Conservation (phyloP, 2,888 invertebrate genomes). For the Lasius platythorax region DNA sequence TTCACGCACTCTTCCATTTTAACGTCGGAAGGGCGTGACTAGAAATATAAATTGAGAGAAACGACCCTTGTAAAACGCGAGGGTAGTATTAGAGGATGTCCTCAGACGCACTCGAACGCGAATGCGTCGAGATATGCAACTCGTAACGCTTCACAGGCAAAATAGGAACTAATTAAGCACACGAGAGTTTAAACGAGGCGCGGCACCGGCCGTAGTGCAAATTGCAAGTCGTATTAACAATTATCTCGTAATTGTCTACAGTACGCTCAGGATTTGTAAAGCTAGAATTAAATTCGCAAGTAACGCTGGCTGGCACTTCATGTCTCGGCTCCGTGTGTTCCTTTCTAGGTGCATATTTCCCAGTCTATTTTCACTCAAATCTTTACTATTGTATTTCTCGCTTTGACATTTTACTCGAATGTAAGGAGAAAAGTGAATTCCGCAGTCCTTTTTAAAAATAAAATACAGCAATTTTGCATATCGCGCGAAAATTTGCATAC, state of each 20-base stretch:
- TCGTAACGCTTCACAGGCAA: conserved; percentile 39
- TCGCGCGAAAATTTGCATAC: background rate
- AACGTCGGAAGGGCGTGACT: conserved; percentile 1
- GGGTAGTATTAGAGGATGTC: conserved; percentile 36
- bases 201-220: conserved; percentile 51
- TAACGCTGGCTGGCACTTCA: conserved; percentile 45
- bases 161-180: conserved; percentile 58
- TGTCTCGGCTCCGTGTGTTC: conserved; percentile 19
- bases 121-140: conserved; percentile 48
- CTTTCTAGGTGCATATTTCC: background rate
- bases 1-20: background rate
- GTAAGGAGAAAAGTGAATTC: conserved; percentile 44
- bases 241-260: conserved; percentile 69
- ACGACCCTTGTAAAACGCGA: conserved; percentile 35
- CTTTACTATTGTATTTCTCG: conserved; percentile 38
- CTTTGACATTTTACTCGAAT: conserved; percentile 60
- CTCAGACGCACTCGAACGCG: conserved; percentile 47
- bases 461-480: background rate
- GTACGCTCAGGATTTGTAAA: conserved; percentile 61
- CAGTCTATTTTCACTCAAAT: conserved; percentile 55
- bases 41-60: conserved; percentile 47
- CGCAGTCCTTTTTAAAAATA: conserved; percentile 7
- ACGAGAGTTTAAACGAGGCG: conserved; percentile 57
- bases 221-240: conserved; percentile 71
- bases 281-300: conserved; percentile 68